Percentiles rank a stretch among this genome's conserved stretches.
phyloP scores from a whole-genome alignment of 2,113 vertebrate species.

The Gymnarchus niloticus region DNA sequence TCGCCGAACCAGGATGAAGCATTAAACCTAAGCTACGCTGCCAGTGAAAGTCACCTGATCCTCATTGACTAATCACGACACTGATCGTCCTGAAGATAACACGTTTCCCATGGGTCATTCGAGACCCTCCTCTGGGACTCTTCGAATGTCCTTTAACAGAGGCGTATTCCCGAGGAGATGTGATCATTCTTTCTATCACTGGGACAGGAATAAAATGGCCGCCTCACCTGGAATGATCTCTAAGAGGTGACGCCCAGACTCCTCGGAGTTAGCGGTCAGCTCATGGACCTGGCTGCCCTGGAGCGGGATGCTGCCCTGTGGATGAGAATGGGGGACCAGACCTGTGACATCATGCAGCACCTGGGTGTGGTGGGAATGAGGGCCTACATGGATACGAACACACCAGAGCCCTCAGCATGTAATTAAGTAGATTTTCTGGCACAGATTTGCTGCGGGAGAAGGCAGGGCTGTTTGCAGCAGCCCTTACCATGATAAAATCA shows the following conservation, averaged over 20 bases:
- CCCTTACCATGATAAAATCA: no score
- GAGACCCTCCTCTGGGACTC: background rate
- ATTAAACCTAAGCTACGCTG: background rate
- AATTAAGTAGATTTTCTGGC: no score
- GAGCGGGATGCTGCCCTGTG: slow-evolving; percentile 80
- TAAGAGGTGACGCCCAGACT: slow-evolving; percentile 79
- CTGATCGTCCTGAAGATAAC: background rate
- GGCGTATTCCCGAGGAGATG: background rate
- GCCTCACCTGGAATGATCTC: slow-evolving; percentile 80
- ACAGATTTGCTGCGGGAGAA: no score
- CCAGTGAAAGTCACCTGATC: slow-evolving; percentile 14
- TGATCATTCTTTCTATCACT: background rate
- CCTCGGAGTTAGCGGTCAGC: slow-evolving; percentile 73
- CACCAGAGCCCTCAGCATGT: no score
- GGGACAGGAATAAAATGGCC: background rate
- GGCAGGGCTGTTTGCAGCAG: no score
- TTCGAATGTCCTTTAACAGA: background rate
- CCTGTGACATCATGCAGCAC: background rate
- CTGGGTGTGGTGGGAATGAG: background rate
- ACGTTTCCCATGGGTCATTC: background rate
- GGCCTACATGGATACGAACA: no score
- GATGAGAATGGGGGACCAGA: background rate
- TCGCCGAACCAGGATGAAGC: background rate
- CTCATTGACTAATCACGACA: slow-evolving; percentile 38
- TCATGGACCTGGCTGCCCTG: slow-evolving; percentile 79